These are phyloP conservation scores for Sebastes alutus DNA, from an alignment of 2,797 vertebrate genomes.

Conservation along the genomic window DNA sequence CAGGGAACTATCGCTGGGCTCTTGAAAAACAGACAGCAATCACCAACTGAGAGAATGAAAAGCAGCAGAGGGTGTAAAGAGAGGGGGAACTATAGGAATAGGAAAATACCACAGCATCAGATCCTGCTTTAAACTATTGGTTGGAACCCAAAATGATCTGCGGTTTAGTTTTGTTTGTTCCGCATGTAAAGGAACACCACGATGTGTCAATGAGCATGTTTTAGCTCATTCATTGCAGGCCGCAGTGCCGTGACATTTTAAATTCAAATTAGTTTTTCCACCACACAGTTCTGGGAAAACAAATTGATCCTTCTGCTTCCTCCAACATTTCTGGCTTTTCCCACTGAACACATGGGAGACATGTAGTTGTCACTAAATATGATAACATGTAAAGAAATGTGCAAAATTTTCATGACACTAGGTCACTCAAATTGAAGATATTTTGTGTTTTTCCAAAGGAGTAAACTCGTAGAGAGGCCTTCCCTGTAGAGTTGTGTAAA, in stretches of 20 bases:
- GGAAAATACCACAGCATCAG: slow-evolving; percentile 44
- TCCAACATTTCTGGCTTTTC: background rate
- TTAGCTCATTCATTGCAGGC: background rate
- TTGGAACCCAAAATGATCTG: slow-evolving; percentile 31
- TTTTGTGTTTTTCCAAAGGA: background rate
- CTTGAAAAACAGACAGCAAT: slow-evolving; percentile 69
- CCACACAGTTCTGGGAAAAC: slow-evolving; percentile 1
- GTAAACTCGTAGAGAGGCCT: background rate
- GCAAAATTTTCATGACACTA: background rate
- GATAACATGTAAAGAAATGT: background rate
- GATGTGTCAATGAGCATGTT: slow-evolving; percentile 30
- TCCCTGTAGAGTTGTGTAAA: background rate
- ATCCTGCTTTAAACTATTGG: slow-evolving; percentile 33
- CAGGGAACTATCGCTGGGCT: slow-evolving; percentile 44
- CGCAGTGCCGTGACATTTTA: background rate
- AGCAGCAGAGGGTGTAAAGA: slow-evolving; percentile 66
- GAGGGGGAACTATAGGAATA: slow-evolving; percentile 30
- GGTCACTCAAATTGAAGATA: background rate
- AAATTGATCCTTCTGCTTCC: background rate
- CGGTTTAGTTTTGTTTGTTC: slow-evolving; percentile 17
- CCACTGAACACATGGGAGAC: background rate
- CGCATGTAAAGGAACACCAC: slow-evolving; percentile 16
- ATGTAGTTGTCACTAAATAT: background rate
- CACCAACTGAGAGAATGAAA: slow-evolving; percentile 58
- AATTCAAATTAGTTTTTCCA: background rate